Evolutionary conservation across 2,113 vertebrate genomes (phyloP).

Genomic region (Malurus cyaneus): DNA sequence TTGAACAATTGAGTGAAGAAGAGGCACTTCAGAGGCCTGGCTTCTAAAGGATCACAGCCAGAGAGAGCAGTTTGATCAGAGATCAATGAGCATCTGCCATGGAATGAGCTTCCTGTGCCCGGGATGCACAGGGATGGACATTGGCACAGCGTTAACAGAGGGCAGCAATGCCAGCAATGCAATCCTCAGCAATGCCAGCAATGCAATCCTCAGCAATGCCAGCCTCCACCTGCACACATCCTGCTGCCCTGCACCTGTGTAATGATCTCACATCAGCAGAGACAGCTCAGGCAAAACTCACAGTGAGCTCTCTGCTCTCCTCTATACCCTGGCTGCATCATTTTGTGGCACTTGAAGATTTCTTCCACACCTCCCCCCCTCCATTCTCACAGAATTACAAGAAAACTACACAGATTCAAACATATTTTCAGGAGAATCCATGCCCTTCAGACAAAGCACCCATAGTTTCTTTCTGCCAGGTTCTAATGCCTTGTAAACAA

Average conservation of each 20-base stretch:
- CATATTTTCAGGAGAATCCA: not conserved
- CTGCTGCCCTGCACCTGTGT: not conserved
- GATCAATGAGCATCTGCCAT: not conserved
- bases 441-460: not conserved
- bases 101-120: not conserved
- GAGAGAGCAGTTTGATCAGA: not conserved
- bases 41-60: not conserved
- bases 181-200: not conserved
- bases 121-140: not conserved
- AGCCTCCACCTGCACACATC: not conserved
- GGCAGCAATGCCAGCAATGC: not conserved
- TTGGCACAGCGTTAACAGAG: not conserved
- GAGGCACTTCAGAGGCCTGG: not conserved
- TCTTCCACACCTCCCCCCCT: too few species aligned
- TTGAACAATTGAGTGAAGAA: not conserved
- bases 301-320: not conserved
- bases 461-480: not conserved
- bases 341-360: not conserved
- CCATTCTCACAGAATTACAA: not conserved
- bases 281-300: not conserved
- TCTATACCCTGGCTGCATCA: not conserved
- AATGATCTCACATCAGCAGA: not conserved
- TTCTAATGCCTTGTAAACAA: not conserved
- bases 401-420: not conserved
- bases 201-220: not conserved